phyloP scores from a whole-genome alignment of 2,113 vertebrate species.

The Notothenia rossii region DNA sequence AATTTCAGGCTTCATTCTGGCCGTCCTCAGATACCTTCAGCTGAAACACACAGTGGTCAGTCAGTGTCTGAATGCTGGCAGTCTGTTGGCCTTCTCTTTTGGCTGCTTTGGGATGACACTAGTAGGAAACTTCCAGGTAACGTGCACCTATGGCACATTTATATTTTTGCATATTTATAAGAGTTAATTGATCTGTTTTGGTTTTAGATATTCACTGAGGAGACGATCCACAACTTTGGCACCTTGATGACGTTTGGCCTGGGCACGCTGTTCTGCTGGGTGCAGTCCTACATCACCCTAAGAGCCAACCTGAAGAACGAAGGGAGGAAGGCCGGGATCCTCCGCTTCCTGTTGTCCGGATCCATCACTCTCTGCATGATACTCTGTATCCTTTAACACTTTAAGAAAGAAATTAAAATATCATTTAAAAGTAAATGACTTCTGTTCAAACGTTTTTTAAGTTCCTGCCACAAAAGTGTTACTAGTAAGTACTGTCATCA shows the following conservation, averaged over 20 bases:
- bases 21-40: constrained; percentile 91
- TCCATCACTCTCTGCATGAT: constrained; percentile 88
- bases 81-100: constrained; percentile 84
- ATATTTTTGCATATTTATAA: not conserved
- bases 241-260: constrained; percentile 88
- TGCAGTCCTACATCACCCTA: constrained; percentile 91
- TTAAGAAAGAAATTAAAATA: not conserved
- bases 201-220: constrained; percentile 84
- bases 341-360: constrained; percentile 87
- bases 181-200: not conserved
- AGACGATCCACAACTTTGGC: constrained; percentile 88
- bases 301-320: constrained; percentile 90
- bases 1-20: constrained; percentile 87
- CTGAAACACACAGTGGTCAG: constrained; percentile 87
- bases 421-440: not conserved
- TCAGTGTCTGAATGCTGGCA: constrained; percentile 88
- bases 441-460: not conserved
- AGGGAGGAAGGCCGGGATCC: constrained; percentile 84
- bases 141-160: constrained; percentile 6
- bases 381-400: constrained; percentile 90
- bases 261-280: constrained; percentile 92
- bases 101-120: constrained; percentile 93
- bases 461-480: no score
- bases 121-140: constrained; percentile 94
- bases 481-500: no score